A percentile compares a stretch with the other conserved stretches of the same genome.
Evolutionary conservation across 2,797 vertebrate species (phyloP).

Genomic region (Coregonus sp.): DNA sequence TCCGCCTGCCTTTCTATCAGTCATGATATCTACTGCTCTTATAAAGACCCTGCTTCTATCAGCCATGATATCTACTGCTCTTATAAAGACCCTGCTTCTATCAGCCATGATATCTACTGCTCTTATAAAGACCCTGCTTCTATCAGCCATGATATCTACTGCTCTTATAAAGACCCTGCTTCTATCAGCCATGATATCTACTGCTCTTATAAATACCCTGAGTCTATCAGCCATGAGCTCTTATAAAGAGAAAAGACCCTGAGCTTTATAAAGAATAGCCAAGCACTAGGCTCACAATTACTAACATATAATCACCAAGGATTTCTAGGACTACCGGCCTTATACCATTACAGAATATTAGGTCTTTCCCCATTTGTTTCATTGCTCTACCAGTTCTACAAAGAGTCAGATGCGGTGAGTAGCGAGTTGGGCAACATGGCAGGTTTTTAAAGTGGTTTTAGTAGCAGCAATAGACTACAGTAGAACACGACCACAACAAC

Average conservation of each 20-base stretch:
- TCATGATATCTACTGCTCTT: not conserved
- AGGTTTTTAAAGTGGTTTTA: slow-evolving; percentile 7
- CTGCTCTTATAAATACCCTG: no score
- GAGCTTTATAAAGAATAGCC: slow-evolving; percentile 29
- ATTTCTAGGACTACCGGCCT: no score
- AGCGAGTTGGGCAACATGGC: slow-evolving; percentile 15
- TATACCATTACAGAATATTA: slow-evolving; percentile 14
- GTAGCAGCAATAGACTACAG: not conserved
- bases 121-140: no score
- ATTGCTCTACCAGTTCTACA: slow-evolving; percentile 11
- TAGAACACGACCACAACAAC: not conserved
- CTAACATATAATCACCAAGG: slow-evolving; percentile 24
- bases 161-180: no score
- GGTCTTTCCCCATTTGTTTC: slow-evolving; percentile 6
- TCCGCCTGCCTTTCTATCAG: slow-evolving; percentile 31
- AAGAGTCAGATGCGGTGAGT: slow-evolving; percentile 2
- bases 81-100: no score
- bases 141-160: no score
- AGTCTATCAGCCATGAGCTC: no score
- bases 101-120: no score
- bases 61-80: no score
- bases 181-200: no score
- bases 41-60: no score
- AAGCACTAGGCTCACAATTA: slow-evolving; percentile 18
- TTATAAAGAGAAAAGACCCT: no score